Base-by-base conservation (phyloP, 2,797 vertebrate genomes). In the Phataginus tricuspis region DNA sequence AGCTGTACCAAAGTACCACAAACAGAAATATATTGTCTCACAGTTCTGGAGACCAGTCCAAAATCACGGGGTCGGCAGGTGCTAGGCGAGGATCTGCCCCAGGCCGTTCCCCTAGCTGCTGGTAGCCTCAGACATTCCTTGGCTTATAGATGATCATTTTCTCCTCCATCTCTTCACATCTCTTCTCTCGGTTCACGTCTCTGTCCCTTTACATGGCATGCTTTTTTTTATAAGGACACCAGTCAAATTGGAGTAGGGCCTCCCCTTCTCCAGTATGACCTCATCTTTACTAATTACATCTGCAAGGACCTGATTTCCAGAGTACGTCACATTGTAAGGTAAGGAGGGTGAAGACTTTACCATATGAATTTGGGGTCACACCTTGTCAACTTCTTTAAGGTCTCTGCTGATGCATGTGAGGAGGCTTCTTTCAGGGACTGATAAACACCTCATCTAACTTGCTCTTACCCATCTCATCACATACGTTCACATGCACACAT, bases 41-140 rank as follows among this genome's bases (percentile, higher is more conserved):
- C 0, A 5, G 31, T 27, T 78, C 51, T 79, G 16, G n/a, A 77
- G 29, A 25, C 49, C 14, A 21, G 34, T 45, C 23, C 21, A 39
- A 25, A 55, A 29, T 23, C 34, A 68, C 55, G 45, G 55, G 14
- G 5, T 31, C 0, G 0, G 19, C 29, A 64, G 29, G 21, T 0
- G 1, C 29, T 15, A n/a, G 42, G 19, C 8, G 19, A 13, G 51
- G 11, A 8, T 16, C 13, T 59, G 39, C 37, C 49, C 45, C 45
- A 53, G 77, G 9, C 25, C 25, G 27, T 12, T 59, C 42, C 68
- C 61, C 5, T 23, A 4, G 39, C 34, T 59, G 42, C 88, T 16
- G 19, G 66, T 19, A 25, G 6, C 39, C 29, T 80, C 6, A 7
- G 31, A 25, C 0, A 1, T 12, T 9, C 16, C n/a, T 29, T 15